These are phyloP conservation scores for Cyrtodaria siliqua DNA, from an alignment of 2,888 invertebrate genomes.

Conservation along the genomic window DNA sequence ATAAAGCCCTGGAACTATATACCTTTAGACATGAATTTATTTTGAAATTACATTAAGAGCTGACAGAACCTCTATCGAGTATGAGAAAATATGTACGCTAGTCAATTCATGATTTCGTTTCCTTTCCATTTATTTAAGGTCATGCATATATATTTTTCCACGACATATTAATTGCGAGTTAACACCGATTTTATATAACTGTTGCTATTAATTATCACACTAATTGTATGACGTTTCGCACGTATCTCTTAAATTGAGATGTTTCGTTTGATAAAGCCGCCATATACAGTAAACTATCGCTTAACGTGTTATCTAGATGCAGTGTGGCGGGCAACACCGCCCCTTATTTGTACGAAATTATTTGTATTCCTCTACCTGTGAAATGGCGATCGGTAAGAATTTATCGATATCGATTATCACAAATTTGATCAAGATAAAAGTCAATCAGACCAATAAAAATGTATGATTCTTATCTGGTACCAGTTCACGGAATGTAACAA, in stretches of 20 bases:
- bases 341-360: constrained; percentile 29
- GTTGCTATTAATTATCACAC: constrained; percentile 36
- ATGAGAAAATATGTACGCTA: no score
- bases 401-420: constrained; percentile 41
- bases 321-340: constrained; percentile 10
- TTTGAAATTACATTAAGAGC: no score
- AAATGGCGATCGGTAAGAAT: constrained; percentile 3
- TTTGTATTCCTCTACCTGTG: constrained; percentile 5
- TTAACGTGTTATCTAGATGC: not conserved
- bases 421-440: not conserved
- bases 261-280: constrained; percentile 37
- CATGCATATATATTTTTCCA: constrained; percentile 10
- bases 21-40: no score
- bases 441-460: constrained; percentile 28
- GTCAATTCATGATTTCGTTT: no score
- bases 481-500: constrained; percentile 37
- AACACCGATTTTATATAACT: constrained; percentile 25
- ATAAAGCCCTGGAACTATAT: no score
- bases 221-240: constrained; percentile 32
- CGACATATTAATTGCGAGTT: constrained; percentile 40
- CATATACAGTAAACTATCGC: constrained; percentile 3
- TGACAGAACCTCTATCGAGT: no score
- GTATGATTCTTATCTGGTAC: constrained; percentile 32
- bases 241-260: constrained; percentile 13
- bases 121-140: no score